A percentile compares a stretch with the other conserved stretches of the same genome.
Conservation (phyloP, 2,888 invertebrate species). For the Athalia cordata region DNA sequence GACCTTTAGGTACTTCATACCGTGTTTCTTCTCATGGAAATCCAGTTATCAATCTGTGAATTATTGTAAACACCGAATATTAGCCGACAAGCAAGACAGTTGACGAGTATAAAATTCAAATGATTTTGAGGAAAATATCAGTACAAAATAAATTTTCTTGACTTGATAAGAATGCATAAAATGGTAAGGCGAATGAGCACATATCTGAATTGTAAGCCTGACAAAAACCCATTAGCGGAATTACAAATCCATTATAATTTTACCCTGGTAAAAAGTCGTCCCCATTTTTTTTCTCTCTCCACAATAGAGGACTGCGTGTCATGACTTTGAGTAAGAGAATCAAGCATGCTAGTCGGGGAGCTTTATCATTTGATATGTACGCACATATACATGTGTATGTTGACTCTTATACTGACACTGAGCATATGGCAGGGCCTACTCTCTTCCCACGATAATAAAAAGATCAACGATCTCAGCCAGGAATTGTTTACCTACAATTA, state of each 20-base stretch:
- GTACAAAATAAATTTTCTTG: no score
- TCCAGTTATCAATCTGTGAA: slow-evolving; percentile 62
- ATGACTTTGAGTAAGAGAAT: not conserved
- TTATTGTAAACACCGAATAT: slow-evolving; percentile 40
- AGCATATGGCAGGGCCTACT: not conserved
- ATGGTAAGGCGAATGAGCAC: no score
- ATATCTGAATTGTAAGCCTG: not conserved
- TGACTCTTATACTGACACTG: no score
- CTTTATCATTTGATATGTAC: no score
- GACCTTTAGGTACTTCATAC: slow-evolving; percentile 69
- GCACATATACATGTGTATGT: no score
- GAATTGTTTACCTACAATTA: not conserved
- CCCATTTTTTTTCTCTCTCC: not conserved
- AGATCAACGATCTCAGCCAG: not conserved
- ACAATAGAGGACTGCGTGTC: not conserved
- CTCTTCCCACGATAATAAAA: not conserved
- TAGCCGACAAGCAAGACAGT: not conserved
- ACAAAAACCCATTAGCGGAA: not conserved
- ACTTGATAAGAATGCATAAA: no score
- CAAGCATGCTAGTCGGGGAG: no score
- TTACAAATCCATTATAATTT: not conserved
- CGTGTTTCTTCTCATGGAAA: slow-evolving; percentile 58
- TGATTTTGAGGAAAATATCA: no score
- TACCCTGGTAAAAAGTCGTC: not conserved
- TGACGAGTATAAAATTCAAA: no score